Evolutionary conservation across 2,797 vertebrate species (phyloP).

Genomic region (Aplochiton taeniatus): DNA sequence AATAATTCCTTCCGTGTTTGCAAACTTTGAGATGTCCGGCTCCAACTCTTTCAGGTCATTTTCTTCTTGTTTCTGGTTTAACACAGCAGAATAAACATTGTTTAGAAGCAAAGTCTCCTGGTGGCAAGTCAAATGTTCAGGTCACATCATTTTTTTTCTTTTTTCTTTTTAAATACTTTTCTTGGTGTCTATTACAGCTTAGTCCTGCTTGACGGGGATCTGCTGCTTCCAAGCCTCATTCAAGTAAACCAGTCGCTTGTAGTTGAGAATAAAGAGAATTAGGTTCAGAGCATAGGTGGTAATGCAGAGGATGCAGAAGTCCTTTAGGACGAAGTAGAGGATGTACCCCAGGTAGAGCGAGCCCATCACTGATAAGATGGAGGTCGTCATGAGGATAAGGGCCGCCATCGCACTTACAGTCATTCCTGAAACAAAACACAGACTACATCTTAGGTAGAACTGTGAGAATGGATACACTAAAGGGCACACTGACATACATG

Average conservation of each 20-base stretch:
- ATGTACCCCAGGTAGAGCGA: slow-evolving; percentile 98
- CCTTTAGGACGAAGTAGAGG: slow-evolving; percentile 99
- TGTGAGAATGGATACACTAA: too few relatives aligned
- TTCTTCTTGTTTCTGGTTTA: slow-evolving; percentile 56
- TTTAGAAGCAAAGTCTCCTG: slow-evolving; percentile 92
- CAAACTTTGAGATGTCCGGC: slow-evolving; percentile 74
- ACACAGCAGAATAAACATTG: slow-evolving; percentile 95
- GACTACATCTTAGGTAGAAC: slow-evolving; percentile 49
- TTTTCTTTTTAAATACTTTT: slow-evolving; percentile 48
- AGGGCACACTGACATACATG: not conserved
- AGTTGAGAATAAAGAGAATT: slow-evolving; percentile 98
- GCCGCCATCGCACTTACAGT: slow-evolving; percentile 97
- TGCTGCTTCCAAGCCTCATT: slow-evolving; percentile 99
- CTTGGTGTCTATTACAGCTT: slow-evolving; percentile 51
- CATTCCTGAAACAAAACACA: slow-evolving; percentile 83
- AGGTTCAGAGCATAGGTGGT: slow-evolving; percentile 97
- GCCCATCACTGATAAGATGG: slow-evolving; percentile 94
- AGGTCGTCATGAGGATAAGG: slow-evolving; percentile 96
- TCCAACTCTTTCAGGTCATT: slow-evolving; percentile 67
- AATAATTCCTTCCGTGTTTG: slow-evolving; percentile 71
- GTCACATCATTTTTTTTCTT: slow-evolving; percentile 71
- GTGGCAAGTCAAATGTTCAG: slow-evolving; percentile 86
- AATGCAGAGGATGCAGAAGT: slow-evolving; percentile 96
- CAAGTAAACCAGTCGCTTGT: slow-evolving; percentile 99
- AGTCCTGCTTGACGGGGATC: slow-evolving; percentile 93